Evolutionary conservation across 2,888 invertebrate genomes (phyloP).

Genomic region (Acheta domesticus): DNA sequence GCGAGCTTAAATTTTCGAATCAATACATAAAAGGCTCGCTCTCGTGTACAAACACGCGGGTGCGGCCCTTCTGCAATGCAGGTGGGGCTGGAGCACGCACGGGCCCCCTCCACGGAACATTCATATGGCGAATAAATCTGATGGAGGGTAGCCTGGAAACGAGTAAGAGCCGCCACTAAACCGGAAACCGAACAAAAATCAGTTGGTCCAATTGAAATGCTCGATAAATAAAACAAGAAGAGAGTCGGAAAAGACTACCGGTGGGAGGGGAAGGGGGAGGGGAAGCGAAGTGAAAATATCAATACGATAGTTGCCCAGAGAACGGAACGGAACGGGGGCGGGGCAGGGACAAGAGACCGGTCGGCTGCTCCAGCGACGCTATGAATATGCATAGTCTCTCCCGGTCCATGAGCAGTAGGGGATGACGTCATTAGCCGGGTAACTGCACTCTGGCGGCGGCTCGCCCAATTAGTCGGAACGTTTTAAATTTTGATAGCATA

Average conservation of each 20-base stretch:
- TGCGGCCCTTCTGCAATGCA: too few species aligned
- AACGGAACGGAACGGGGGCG: too few species aligned
- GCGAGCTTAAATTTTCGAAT: too few species aligned
- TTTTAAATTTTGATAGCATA: background rate
- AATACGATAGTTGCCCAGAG: background rate
- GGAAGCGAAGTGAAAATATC: background rate
- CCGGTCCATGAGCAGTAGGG: background rate
- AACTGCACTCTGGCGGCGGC: conserved; percentile 18
- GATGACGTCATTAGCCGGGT: conserved; percentile 8
- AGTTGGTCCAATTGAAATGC: background rate
- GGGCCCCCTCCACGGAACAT: too few species aligned
- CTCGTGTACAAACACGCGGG: too few species aligned
- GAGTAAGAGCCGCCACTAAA: background rate
- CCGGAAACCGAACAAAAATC: background rate
- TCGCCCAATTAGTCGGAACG: background rate
- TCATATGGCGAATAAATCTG: background rate
- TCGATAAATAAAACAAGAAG: background rate
- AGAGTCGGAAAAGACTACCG: background rate
- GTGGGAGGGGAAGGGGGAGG: background rate
- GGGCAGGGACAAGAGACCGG: too few species aligned
- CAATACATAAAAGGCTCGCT: too few species aligned
- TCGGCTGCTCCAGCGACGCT: background rate
- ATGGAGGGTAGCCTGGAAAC: background rate
- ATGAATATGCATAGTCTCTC: background rate
- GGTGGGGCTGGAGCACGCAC: too few species aligned